These are phyloP conservation scores for Balanococcus diminutus DNA, from an alignment of 2,888 invertebrate genomes.

Conservation along the genomic window DNA sequence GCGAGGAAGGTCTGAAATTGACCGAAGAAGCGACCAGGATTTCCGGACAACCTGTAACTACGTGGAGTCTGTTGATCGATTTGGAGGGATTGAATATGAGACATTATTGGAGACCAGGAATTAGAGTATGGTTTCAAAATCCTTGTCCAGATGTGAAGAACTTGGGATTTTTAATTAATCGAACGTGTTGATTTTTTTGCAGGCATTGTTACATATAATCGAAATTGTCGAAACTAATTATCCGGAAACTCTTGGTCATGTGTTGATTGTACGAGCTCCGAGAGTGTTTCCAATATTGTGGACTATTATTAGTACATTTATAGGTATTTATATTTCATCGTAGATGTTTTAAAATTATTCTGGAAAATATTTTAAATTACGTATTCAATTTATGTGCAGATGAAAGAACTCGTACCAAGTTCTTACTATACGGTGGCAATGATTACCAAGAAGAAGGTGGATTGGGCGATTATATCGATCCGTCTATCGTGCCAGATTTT, in stretches of 20 bases:
- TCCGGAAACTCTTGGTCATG: conserved; percentile 92
- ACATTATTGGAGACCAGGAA: conserved; percentile 92
- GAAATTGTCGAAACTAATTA: conserved; percentile 92
- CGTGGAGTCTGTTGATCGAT: conserved; percentile 90
- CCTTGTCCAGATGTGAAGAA: too few species aligned
- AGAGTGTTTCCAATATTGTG: conserved; percentile 93
- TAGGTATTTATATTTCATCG: conserved; percentile 65
- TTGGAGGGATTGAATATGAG: conserved; percentile 94
- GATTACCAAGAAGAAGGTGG: conserved; percentile 84
- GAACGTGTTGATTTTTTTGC: conserved; percentile 47
- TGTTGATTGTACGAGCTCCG: conserved; percentile 88
- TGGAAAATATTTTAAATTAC: background rate
- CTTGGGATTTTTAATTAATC: background rate
- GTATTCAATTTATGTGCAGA: conserved; percentile 65
- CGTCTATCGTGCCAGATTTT: conserved; percentile 87
- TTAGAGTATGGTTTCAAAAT: too few species aligned
- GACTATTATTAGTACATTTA: conserved; percentile 94
- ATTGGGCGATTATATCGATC: conserved; percentile 82
- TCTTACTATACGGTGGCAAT: conserved; percentile 88
- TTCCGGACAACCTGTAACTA: conserved; percentile 82
- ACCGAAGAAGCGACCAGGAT: conserved; percentile 84
- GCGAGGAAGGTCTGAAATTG: conserved; percentile 87
- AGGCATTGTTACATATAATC: conserved; percentile 72
- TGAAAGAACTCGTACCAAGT: conserved; percentile 90
- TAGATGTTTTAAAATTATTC: background rate